Base-by-base conservation (phyloP, 2,888 invertebrate genomes). In the Pyrgus malvae region DNA sequence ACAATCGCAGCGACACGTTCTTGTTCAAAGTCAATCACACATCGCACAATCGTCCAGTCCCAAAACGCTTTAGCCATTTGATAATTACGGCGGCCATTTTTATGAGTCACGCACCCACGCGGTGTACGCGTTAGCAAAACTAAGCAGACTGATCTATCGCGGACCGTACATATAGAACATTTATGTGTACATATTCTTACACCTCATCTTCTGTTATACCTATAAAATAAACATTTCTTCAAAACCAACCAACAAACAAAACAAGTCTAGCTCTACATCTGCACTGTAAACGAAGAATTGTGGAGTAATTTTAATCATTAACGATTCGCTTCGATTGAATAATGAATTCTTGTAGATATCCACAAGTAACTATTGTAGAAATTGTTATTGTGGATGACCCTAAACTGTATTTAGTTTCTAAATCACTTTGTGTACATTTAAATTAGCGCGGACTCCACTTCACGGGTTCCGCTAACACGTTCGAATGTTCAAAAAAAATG, bases 71-170 rank as follows among this genome's bases (percentile, higher is more conserved):
- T 14, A 27, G 41, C 37, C 21, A 38, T 7, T 25, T 7, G 40
- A 40, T 50, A 49, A 49, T 49, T 49, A 31, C 31, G 49, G 40
- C 40, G 12, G 40, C 49, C 49, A 49, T 49, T 40, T 49, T 48
- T 29, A 16, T 49, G 49, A 49, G 21, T 49, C 49, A 49, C 38
- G 6, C 48, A 8, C 48, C 48, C 48, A 31, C 48, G 40, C 37
- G 23, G 17, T 31, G 35, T 29, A 40, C 48, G 29, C 49, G 23
- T 31, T 31, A 41, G 14, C 41, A 23, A 49, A 31, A 41, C 41
- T 29, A 14, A 49, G 25, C 31, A 17, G 19, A 29, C 38, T 19
- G 31, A 41, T 31, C 21, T 49, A 27, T 40, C 23, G 5, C 38
- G 17, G 17, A 29, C 29, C 33, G 31, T 21, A 33, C 21, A 45